These are phyloP conservation scores for Stigmatopora nigra DNA, from an alignment of 2,113 vertebrate species.

Conservation along the genomic window DNA sequence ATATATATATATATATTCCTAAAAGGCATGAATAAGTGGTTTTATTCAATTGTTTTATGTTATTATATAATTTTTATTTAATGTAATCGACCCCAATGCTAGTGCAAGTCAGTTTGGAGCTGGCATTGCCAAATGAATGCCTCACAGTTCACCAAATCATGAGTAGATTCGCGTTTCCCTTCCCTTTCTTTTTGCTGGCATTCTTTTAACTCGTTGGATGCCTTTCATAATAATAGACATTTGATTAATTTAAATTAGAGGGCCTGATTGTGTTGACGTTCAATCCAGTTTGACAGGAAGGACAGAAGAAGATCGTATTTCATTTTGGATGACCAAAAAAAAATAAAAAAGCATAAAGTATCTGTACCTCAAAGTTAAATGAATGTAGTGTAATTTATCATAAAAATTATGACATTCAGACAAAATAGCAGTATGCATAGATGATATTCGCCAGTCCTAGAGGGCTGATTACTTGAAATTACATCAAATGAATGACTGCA, in stretches of 20 bases:
- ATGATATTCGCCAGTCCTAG: conserved; percentile 21
- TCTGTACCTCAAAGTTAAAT: conserved; percentile 26
- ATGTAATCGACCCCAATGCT: conserved; percentile 9
- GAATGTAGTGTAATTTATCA: conserved; percentile 25
- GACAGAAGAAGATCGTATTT: not conserved
- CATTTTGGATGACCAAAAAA: conserved; percentile 26
- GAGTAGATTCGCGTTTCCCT: conserved; percentile 17
- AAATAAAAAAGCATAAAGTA: conserved; percentile 32
- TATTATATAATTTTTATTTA: too few relatives aligned
- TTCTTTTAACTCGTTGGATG: conserved; percentile 7
- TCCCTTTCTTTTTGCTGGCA: conserved; percentile 26
- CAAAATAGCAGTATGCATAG: conserved; percentile 15
- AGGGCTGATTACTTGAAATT: conserved; percentile 17
- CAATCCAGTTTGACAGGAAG: too few relatives aligned
- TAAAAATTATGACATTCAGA: not conserved
- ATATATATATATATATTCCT: too few relatives aligned
- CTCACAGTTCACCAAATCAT: conserved; percentile 8
- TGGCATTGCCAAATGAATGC: conserved; percentile 21
- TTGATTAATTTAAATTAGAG: too few relatives aligned
- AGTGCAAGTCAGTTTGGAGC: conserved; percentile 2
- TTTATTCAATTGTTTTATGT: too few relatives aligned
- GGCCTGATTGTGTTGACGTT: too few relatives aligned
- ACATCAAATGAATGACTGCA: conserved; percentile 25
- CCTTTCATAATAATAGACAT: too few relatives aligned
- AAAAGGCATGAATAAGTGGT: too few relatives aligned